phyloP scores from a whole-genome alignment of 2,797 vertebrate species.

The Lutjanus argentimaculatus region DNA sequence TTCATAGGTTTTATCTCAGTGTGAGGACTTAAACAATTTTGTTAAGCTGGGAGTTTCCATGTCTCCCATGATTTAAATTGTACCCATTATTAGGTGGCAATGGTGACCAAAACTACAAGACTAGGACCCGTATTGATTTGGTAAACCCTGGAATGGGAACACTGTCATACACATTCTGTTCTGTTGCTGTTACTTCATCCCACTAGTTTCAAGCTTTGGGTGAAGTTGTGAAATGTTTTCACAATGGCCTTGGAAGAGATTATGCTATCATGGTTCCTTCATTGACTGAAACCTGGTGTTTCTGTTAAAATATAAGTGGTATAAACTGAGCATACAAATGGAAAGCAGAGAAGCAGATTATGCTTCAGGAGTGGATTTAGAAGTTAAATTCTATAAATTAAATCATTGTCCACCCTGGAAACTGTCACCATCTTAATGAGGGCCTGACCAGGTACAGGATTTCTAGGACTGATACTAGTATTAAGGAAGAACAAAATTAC shows the following conservation, averaged over 20 bases:
- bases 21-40: not conserved
- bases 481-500: too few species aligned
- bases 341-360: not conserved
- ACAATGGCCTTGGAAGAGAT: not conserved
- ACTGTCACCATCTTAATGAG: too few species aligned
- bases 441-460: too few species aligned
- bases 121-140: not conserved
- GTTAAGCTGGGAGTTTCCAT: not conserved
- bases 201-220: not conserved
- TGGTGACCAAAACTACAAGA: not conserved
- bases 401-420: not conserved
- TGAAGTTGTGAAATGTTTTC: not conserved
- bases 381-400: not conserved
- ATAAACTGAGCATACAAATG: not conserved
- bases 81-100: not conserved
- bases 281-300: not conserved
- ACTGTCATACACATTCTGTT: not conserved
- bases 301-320: not conserved
- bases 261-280: not conserved
- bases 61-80: not conserved
- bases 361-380: not conserved
- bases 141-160: not conserved
- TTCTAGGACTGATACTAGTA: too few species aligned
- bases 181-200: not conserved
- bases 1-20: not conserved